These are phyloP conservation scores for Holothuria leucospilota DNA, from an alignment of 53 echinoderm and acorn worm species.

Conservation along the genomic window DNA sequence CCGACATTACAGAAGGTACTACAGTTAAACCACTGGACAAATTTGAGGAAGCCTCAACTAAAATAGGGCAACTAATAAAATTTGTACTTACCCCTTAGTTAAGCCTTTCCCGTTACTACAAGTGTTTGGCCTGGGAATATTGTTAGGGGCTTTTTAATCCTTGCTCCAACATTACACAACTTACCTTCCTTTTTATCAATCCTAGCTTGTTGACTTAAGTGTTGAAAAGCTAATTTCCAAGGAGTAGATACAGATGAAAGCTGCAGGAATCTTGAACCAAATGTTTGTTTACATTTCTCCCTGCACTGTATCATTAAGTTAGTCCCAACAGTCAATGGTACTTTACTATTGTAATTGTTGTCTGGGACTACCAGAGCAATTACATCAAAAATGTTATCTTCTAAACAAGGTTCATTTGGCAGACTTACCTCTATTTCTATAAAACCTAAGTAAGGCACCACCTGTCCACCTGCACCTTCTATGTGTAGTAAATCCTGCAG, in stretches of 20 bases:
- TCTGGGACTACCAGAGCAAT: constrained; percentile 24
- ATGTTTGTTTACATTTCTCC: neutral
- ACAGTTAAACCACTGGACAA: neutral
- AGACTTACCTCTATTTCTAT: constrained; percentile 33
- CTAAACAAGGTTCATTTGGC: neutral
- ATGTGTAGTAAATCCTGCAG: constrained; percentile 7
- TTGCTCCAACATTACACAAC: neutral
- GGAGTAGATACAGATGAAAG: neutral
- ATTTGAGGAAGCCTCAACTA: too few relatives aligned
- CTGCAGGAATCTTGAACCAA: neutral
- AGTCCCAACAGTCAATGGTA: constrained; percentile 34
- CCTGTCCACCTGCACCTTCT: constrained; percentile 43
- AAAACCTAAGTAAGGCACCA: constrained; percentile 27
- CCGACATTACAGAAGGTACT: neutral
- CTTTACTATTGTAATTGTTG: constrained; percentile 21
- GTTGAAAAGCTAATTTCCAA: neutral
- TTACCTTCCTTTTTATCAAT: neutral
- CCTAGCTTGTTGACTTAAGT: neutral
- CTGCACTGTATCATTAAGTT: constrained; percentile 7
- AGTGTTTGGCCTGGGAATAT: constrained; percentile 2
- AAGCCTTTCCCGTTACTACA: neutral
- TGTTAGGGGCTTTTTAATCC: neutral
- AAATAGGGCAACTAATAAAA: too few relatives aligned
- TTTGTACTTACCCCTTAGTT: too few relatives aligned
- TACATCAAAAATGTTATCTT: neutral